phyloP scores from a whole-genome alignment of 2,113 vertebrate genomes.

The Malurus alboscapulatus region DNA sequence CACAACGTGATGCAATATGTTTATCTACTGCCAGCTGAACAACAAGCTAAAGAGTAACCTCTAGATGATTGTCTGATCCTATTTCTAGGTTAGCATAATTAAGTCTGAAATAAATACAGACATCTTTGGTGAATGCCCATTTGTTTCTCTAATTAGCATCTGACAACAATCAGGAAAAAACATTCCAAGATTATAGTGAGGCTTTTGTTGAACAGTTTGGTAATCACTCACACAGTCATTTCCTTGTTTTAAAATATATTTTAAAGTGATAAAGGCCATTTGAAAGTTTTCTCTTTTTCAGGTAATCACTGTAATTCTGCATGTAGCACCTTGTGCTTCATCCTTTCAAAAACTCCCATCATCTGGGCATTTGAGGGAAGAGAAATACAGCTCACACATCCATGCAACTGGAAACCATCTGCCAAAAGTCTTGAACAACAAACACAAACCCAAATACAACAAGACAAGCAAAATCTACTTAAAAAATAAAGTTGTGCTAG shows the following conservation, averaged over 20 bases:
- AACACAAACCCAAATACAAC: neutral
- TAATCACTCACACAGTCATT: neutral
- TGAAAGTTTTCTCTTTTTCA: neutral
- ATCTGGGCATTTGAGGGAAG: neutral
- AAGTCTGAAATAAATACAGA: constrained; percentile 1
- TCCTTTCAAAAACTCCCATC: neutral
- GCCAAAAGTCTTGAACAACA: neutral
- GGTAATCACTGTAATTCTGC: neutral
- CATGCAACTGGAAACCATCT: neutral
- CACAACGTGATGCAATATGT: neutral
- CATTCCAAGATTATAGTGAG: neutral
- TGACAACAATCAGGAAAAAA: neutral
- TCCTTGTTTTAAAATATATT: neutral
- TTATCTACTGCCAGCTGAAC: neutral
- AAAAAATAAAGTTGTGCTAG: neutral
- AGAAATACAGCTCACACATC: neutral
- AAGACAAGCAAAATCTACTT: neutral
- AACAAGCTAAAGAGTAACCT: neutral
- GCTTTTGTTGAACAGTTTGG: neutral
- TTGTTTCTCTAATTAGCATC: neutral
- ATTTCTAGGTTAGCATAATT: neutral
- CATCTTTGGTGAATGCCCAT: neutral
- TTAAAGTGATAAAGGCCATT: neutral
- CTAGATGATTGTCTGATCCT: neutral
- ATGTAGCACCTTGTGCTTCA: neutral